These are phyloP conservation scores for Alca torda DNA, from an alignment of 2,797 vertebrate genomes.

Conservation along the genomic window DNA sequence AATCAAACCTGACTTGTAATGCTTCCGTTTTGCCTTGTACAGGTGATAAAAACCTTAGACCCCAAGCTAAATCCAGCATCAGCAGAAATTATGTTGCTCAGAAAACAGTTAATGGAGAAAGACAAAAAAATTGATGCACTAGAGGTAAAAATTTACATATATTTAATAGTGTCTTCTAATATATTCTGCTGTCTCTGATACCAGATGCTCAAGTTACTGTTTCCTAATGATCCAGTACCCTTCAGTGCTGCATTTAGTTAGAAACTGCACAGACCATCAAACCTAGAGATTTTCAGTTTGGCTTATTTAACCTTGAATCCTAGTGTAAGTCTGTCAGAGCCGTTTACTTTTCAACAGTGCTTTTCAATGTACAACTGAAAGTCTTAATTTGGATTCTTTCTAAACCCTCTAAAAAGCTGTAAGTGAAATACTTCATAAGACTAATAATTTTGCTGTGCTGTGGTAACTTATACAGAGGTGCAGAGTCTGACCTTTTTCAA, in stretches of 20 bases:
- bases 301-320: not conserved
- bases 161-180: not conserved
- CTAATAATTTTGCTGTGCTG: not conserved
- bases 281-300: not conserved
- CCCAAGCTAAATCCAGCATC: conserved; percentile 96
- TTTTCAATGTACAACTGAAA: not conserved
- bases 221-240: not conserved
- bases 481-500: not conserved
- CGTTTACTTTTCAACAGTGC: not conserved
- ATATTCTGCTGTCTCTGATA: not conserved
- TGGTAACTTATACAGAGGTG: not conserved
- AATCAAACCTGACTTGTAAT: not conserved
- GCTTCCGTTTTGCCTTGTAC: not conserved
- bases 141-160: conserved; percentile 80
- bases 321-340: not conserved
- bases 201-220: not conserved
- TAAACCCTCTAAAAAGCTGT: not conserved
- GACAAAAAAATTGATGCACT: conserved; percentile 89
- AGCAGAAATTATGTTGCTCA: conserved; percentile 93
- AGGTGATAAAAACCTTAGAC: conserved; percentile 97
- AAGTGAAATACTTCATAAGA: not conserved
- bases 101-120: conserved; percentile 87
- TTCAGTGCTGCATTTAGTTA: not conserved
- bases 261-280: not conserved
- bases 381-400: not conserved